Base-by-base conservation (phyloP, 2,888 invertebrate genomes). In the Amphiduros pacificus region DNA sequence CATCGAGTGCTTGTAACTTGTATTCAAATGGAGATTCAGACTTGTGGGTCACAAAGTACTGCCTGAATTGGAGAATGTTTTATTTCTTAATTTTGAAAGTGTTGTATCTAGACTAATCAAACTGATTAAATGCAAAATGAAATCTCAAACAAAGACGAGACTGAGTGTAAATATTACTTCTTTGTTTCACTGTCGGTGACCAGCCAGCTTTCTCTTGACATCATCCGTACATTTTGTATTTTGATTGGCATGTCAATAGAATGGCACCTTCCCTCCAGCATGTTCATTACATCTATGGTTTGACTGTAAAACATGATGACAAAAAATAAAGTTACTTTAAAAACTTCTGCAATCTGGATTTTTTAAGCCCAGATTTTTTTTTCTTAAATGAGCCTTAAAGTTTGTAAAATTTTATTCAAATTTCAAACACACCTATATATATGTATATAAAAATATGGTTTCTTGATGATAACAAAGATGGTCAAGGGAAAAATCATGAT, bases 251-350 rank as follows among this genome's bases (percentile, higher is more conserved):
- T 65, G 1, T 71, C 65, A 6, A 80, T 65, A 20, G 69, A 66
- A 60, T 74, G 73, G 20, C 73, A 71, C 14, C 74, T 56, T 2
- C 78, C 78, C 58, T 76, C 76, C 48, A 78, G 61, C 32, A 78
- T 60, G 61, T 74, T 68, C 32, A 79, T 17, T 9, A 77, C 69
- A 44, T 76, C 75, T 29, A 79, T 62, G 48, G 59, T 68, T 36
- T 73, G 69, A 14, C 78, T 78, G 71, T 11, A 67, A 66, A 9
- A 20, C 6, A 58, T 29, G 29, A n/a, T 49, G n/a, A 9, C 9
- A 14, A 9, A 52, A 52, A 20, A 28, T 11, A 52, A 52, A 14
- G 11, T 11, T 11, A 52, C 6, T 48, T 22, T 22, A 20, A n/a
- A 48, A 17, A 17, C 9, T 9, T n/a, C 9, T 17, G 17, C 36